Conservation (phyloP, 2,113 vertebrate species). For the Heptranchias perlo region DNA sequence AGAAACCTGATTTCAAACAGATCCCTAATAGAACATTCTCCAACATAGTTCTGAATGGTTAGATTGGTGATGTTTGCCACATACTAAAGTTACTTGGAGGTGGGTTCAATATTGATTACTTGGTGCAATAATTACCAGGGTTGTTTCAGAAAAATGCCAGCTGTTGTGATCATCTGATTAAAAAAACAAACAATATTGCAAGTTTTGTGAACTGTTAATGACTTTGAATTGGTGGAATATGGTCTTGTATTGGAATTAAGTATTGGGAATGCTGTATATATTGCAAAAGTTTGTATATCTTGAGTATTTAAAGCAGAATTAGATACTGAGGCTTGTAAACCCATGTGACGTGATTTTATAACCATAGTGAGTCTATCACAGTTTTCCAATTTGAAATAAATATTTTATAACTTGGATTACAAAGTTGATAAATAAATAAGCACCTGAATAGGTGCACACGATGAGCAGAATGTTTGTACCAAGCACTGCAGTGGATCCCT, state of each 20-base stretch:
- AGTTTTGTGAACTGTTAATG: neutral
- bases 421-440: neutral
- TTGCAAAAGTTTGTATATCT: neutral
- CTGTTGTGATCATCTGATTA: too few relatives aligned
- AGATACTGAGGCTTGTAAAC: neutral
- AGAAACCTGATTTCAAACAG: neutral
- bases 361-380: too few relatives aligned
- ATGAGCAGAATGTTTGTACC: neutral
- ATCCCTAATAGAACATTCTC: neutral
- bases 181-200: too few relatives aligned
- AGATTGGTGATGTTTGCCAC: neutral
- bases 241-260: neutral
- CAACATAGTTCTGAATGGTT: neutral
- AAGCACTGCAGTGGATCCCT: neutral
- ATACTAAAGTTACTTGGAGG: neutral
- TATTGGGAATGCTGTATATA: neutral
- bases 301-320: neutral
- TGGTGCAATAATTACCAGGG: neutral
- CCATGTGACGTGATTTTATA: too few relatives aligned
- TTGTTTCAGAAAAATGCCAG: neutral
- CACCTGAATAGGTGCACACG: neutral
- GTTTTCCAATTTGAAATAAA: neutral
- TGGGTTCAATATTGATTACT: neutral
- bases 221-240: neutral
- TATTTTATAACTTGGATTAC: neutral